Conservation (phyloP, 1,140 invertebrate genomes). For the Dendroctonus ponderosae region DNA sequence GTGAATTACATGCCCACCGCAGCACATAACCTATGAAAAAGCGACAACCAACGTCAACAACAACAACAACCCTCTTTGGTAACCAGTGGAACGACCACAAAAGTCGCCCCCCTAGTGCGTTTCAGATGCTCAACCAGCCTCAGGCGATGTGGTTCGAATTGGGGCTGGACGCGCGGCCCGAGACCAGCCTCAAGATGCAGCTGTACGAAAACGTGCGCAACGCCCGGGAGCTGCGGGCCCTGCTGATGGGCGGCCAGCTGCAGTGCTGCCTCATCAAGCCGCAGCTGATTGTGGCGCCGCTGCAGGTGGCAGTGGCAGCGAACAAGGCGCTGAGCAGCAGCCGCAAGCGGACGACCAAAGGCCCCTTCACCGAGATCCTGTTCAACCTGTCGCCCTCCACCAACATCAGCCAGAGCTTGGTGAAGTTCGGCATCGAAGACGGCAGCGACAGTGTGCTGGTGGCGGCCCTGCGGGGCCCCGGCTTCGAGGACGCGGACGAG, state of each 20-base stretch:
- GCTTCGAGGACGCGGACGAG: slow-evolving; percentile 44
- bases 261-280: slow-evolving; percentile 65
- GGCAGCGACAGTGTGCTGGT: slow-evolving; percentile 58
- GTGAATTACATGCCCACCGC: no score
- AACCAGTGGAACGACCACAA: no score
- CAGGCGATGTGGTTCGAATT: slow-evolving; percentile 24
- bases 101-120: no score
- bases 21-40: not conserved
- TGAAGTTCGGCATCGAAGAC: slow-evolving; percentile 63
- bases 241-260: slow-evolving; percentile 56
- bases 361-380: slow-evolving; percentile 65
- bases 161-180: slow-evolving; percentile 54
- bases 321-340: slow-evolving; percentile 64
- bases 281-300: slow-evolving; percentile 60
- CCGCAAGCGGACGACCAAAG: slow-evolving; percentile 61
- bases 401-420: slow-evolving; percentile 66
- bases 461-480: slow-evolving; percentile 54
- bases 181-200: slow-evolving; percentile 55
- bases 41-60: no score
- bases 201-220: slow-evolving; percentile 64
- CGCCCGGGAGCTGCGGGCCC: slow-evolving; percentile 55
- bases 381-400: slow-evolving; percentile 68
- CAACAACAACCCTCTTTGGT: not conserved
- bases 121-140: no score
- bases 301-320: slow-evolving; percentile 66